A percentile compares a stretch with the other conserved stretches of the same genome.
These are phyloP conservation scores for Tretioscincus oriximinensis DNA, from an alignment of 2,113 vertebrate species.

Conservation along the genomic window DNA sequence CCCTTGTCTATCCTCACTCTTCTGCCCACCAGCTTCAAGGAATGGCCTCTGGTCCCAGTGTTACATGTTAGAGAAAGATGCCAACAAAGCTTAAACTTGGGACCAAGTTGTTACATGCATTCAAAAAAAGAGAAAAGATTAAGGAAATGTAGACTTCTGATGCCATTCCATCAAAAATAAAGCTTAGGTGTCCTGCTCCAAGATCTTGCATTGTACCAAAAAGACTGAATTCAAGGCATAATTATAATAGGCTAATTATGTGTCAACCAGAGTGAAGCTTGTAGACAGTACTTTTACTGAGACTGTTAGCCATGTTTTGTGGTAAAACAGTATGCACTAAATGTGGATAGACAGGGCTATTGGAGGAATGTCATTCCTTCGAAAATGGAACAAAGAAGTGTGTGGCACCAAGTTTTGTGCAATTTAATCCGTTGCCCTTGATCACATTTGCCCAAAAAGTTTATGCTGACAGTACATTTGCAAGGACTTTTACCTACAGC, in stretches of 20 bases:
- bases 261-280: neutral
- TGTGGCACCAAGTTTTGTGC: conserved; percentile 4
- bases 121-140: neutral
- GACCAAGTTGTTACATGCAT: neutral
- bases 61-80: neutral
- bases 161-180: neutral
- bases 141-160: neutral
- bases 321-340: neutral
- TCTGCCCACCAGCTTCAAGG: too few species aligned
- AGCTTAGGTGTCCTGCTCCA: neutral
- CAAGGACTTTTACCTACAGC: neutral
- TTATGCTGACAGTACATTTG: neutral
- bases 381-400: neutral
- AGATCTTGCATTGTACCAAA: too few species aligned
- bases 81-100: neutral
- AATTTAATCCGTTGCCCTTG: conserved; percentile 10
- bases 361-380: conserved; percentile 3
- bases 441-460: conserved; percentile 16
- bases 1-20: too few species aligned
- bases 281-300: neutral
- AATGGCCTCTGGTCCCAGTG: too few species aligned
- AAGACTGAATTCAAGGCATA: conserved; percentile 11
- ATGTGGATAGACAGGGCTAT: conserved; percentile 4
- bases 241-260: conserved; percentile 3
- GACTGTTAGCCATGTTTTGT: neutral